Base-by-base conservation (phyloP, 2,113 vertebrate genomes). In the Apeltes quadracus region DNA sequence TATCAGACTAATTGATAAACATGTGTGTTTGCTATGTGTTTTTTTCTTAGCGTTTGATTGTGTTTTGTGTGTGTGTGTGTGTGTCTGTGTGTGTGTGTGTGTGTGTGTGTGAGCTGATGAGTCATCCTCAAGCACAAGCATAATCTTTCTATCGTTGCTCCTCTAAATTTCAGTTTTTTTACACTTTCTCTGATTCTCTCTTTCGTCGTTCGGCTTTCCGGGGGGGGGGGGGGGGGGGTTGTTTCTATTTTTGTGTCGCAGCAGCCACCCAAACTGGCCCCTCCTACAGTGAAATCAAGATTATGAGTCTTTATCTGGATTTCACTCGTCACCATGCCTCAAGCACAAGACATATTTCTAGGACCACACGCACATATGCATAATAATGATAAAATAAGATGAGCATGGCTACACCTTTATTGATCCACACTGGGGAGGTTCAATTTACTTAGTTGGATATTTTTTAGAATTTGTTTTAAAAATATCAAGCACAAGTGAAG, bases 61-160 rank as follows among this genome's bases (percentile, higher is more conserved):
- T 32, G 54, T 27, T 22, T 50, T 38, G 41, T 58, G 38, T 58
- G 34, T 58, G 12, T n/a, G 27, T 51, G 53, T 58, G 62, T 39
- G 36, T 41, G 65, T 68, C 23, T 59, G 44, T 56, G 34, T 48
- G 70, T 63, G 11, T 66, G 51, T 59, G 43, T 70, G 59, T 70
- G 59, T 72, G 63, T 75, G 41, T 83, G 22, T 53, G 15, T 76
- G 82, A 72, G 82, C 83, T 87, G 84, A 88, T 89, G 88, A 90
- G 75, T 90, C 88, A 89, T 88, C 85, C 82, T 83, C 72, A 68
- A 77, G 83, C 57, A 74, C 64, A 75, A 72, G 72, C 81, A 81
- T 83, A 76, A 43, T 89, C 69, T 75, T 81, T 72, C 77, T 74
- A 79, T 66, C 3, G 23, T 50, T 0, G 38, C 70, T 84, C 69